Base-by-base conservation (phyloP, 2,113 vertebrate species). In the Rallus limicola region DNA sequence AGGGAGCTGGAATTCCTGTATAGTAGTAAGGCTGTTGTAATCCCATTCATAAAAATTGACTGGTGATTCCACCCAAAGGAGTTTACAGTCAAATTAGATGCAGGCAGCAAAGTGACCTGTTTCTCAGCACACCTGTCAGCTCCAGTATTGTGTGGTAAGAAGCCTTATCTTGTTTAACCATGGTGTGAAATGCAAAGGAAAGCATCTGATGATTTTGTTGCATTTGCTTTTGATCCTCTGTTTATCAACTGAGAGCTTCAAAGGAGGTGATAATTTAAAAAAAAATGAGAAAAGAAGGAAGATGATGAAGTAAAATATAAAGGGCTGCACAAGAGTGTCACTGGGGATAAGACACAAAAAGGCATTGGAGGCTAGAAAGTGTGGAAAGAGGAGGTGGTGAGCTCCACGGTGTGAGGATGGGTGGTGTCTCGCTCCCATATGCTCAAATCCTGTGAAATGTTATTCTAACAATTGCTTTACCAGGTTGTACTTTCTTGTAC, bases 81-180 rank as follows among this genome's bases (percentile, higher is more conserved):
- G 9, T 53, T 52, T 46, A 24, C 29, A 71, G 33, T 62, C 33
- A 71, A n/a, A 56, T 60, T 34, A 46, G 78, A 40, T 11, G 20
- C 31, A 11, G 25, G 58, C 58, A 81, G 40, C 40, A 71, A 58
- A 88, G 10, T n/a, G 59, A 23, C 25, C 38, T 70, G 24, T 60
- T 64, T 83, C 26, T 82, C 36, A 36, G 40, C 40, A 38, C 28
- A 56, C 13, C 31, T 44, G 28, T 65, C 38, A 67, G 59, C 31
- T 77, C 75, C 38, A 11, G 17, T 50, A 56, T 40, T 44, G 40
- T 26, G 42, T 20, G 36, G 52, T 58, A 65, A 56, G 23, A 74
- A 58, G 38, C 28, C 7, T 0, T 18, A 15, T 28, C 60, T 63
- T 60, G 7, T 36, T 65, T 60, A 38, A 12, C 40, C 2, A 0